Conservation (phyloP, 92 coral and sea anemone genomes). For the Porites evermanni region DNA sequence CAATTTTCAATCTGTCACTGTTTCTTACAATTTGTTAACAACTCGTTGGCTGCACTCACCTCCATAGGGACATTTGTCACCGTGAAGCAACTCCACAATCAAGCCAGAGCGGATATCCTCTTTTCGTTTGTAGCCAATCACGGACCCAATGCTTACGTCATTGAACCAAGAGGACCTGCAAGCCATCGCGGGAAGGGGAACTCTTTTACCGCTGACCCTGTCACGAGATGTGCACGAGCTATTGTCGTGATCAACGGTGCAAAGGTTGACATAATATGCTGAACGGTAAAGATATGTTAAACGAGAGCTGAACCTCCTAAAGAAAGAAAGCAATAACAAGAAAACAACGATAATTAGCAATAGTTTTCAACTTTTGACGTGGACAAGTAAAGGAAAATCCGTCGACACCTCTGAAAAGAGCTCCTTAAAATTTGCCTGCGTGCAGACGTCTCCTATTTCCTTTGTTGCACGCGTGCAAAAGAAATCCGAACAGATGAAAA, state of each 20-base stretch:
- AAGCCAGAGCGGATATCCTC: constrained; percentile 67
- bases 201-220: background rate
- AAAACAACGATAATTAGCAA: no score
- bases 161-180: constrained; percentile 71
- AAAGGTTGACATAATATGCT: constrained; percentile 63
- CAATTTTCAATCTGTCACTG: no score
- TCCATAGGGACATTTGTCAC: constrained; percentile 60
- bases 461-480: no score
- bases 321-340: background rate
- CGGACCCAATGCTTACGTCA: constrained; percentile 69
- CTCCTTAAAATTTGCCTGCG: no score
- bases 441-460: no score
- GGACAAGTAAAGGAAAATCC: no score
- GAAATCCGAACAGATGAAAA: no score
- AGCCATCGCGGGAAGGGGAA: constrained; percentile 79
- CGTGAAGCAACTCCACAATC: constrained; percentile 74
- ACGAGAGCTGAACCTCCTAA: background rate
- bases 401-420: no score
- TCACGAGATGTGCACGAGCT: constrained; percentile 60
- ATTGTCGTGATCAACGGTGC: constrained; percentile 82
- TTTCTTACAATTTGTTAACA: no score
- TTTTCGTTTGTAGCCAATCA: constrained; percentile 77
- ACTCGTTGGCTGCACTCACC: background rate
- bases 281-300: constrained; percentile 44
- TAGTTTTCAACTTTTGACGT: no score